A percentile compares a stretch with the other conserved stretches of the same genome.
These are phyloP conservation scores for Harpalus rubripes DNA, from an alignment of 2,888 invertebrate genomes.

Conservation along the genomic window DNA sequence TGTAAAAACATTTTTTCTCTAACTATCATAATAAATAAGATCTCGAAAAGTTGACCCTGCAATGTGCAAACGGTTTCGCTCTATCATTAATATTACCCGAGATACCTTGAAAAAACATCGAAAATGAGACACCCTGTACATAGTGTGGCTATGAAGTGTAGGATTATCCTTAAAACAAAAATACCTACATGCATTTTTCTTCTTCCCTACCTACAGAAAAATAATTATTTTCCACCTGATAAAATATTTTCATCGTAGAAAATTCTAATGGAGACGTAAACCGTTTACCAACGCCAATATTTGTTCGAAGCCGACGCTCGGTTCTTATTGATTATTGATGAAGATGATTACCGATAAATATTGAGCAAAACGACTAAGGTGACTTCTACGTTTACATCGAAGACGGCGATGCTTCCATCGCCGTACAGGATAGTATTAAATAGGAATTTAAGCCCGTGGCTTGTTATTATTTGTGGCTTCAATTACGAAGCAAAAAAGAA, in stretches of 20 bases:
- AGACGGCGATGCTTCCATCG: neutral
- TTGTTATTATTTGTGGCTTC: neutral
- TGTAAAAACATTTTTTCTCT: no score
- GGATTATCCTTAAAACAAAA: no score
- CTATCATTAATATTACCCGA: no score
- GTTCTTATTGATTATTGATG: slow-evolving; percentile 25
- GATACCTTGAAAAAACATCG: no score
- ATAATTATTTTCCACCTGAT: no score
- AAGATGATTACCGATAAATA: slow-evolving; percentile 34
- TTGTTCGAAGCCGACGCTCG: neutral
- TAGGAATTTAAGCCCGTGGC: neutral
- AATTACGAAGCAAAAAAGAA: slow-evolving; percentile 3
- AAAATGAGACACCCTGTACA: no score
- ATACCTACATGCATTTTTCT: no score
- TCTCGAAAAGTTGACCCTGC: no score
- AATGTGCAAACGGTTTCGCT: no score
- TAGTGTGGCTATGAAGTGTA: no score
- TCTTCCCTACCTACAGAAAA: no score
- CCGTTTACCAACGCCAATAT: neutral
- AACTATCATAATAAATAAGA: no score
- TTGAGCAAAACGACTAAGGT: slow-evolving; percentile 10
- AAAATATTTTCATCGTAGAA: neutral
- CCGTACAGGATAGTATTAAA: neutral
- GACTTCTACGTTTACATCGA: neutral
- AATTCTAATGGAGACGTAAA: neutral